These are phyloP conservation scores for Calidris pygmaea DNA, from an alignment of 2,113 vertebrate genomes.

Conservation along the genomic window DNA sequence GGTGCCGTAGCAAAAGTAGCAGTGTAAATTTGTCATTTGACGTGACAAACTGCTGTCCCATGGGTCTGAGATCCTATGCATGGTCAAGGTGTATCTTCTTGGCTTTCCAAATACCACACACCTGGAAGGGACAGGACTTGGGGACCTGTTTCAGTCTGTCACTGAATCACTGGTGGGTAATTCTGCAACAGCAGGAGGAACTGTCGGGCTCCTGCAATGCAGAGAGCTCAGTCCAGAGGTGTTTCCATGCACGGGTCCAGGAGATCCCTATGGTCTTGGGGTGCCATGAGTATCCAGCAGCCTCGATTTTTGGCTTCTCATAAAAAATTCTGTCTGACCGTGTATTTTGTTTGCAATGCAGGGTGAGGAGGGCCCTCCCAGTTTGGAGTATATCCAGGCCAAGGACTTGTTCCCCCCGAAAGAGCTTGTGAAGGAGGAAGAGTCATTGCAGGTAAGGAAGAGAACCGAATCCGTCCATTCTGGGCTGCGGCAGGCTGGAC, in stretches of 20 bases:
- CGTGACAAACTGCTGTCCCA: not conserved
- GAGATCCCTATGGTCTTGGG: not conserved
- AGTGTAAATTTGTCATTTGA: not conserved
- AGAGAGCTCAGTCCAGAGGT: not conserved
- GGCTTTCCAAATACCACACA: not conserved
- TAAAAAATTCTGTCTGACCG: not conserved
- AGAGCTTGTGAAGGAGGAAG: slow-evolving; percentile 97
- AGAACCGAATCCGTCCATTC: not conserved
- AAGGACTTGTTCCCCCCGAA: slow-evolving; percentile 98
- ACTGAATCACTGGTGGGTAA: not conserved
- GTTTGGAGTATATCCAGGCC: slow-evolving; percentile 99
- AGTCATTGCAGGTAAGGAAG: slow-evolving; percentile 89
- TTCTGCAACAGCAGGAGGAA: not conserved
- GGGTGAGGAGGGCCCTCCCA: slow-evolving; percentile 99
- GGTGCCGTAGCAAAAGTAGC: not conserved
- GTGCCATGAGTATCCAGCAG: not conserved
- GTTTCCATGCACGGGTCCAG: not conserved
- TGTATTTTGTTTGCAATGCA: slow-evolving; percentile 69
- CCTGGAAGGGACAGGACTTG: not conserved
- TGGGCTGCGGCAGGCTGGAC: not conserved
- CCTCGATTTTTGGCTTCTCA: not conserved
- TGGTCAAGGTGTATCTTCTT: not conserved
- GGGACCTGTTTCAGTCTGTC: not conserved
- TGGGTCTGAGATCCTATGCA: not conserved
- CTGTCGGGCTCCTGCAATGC: not conserved